Evolutionary conservation across 2,113 vertebrate species (phyloP).

Genomic region (Rostratula benghalensis): DNA sequence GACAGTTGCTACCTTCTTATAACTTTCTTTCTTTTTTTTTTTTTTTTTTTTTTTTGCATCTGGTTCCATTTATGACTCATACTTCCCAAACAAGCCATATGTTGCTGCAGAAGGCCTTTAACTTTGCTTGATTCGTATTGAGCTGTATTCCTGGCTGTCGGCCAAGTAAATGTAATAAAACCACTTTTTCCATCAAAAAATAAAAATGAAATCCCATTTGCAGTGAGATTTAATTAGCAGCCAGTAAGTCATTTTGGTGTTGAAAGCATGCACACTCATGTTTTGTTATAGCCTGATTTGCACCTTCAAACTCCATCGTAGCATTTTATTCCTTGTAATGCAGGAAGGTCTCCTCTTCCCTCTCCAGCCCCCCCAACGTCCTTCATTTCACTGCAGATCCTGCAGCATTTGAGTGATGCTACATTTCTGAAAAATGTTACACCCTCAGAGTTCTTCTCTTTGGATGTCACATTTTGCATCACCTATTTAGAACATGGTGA

Average conservation of each 20-base stretch:
- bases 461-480: neutral
- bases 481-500: neutral
- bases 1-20: slow-evolving; percentile 61
- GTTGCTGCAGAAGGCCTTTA: slow-evolving; percentile 68
- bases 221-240: slow-evolving; percentile 69
- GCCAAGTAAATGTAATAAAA: slow-evolving; percentile 71
- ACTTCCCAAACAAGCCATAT: slow-evolving; percentile 74
- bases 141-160: slow-evolving; percentile 54
- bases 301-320: slow-evolving; percentile 27
- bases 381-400: neutral
- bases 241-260: slow-evolving; percentile 46
- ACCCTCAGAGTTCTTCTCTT: neutral
- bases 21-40: neutral
- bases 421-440: neutral
- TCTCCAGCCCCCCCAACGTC: too few relatives aligned
- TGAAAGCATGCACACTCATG: slow-evolving; percentile 50
- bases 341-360: neutral
- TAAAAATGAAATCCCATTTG: slow-evolving; percentile 72
- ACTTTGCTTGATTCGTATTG: slow-evolving; percentile 61
- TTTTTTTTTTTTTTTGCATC: slow-evolving; percentile 58
- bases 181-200: slow-evolving; percentile 66
- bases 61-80: slow-evolving; percentile 78
- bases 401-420: neutral
- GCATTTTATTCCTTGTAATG: neutral
- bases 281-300: slow-evolving; percentile 41